Evolutionary conservation across 2,797 vertebrate species (phyloP).

Genomic region (Fratercula arctica): DNA sequence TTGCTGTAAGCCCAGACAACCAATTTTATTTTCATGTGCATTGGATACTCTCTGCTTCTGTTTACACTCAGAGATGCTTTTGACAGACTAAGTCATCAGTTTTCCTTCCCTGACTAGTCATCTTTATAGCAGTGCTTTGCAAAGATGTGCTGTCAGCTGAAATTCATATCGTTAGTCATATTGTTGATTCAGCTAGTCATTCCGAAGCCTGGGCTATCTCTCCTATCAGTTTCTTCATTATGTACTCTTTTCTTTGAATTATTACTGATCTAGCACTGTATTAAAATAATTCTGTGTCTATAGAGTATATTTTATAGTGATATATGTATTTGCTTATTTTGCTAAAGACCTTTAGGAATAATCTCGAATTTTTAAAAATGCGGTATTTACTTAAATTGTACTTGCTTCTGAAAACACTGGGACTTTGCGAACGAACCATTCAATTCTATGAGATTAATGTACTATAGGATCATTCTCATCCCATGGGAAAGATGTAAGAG

Average conservation of each 20-base stretch:
- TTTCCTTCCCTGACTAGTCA: neutral
- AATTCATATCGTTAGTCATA: neutral
- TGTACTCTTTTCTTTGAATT: neutral
- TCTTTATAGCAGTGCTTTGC: neutral
- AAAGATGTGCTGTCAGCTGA: neutral
- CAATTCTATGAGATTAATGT: neutral
- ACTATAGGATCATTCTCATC: neutral
- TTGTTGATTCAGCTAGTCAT: neutral
- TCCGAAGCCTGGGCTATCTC: neutral
- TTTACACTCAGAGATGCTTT: neutral
- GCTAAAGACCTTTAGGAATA: neutral
- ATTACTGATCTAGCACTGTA: neutral
- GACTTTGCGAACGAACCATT: neutral
- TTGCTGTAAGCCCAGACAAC: neutral
- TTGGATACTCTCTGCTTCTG: neutral
- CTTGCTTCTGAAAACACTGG: neutral
- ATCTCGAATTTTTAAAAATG: neutral
- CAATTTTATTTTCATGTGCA: neutral
- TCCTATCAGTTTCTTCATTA: neutral
- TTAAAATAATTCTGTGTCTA: neutral
- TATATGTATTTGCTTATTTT: neutral
- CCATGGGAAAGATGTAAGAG: neutral
- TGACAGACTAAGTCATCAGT: neutral
- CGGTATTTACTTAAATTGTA: neutral
- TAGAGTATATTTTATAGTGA: neutral